Base-by-base conservation (phyloP, 2,888 invertebrate species). In the Timema cristinae region DNA sequence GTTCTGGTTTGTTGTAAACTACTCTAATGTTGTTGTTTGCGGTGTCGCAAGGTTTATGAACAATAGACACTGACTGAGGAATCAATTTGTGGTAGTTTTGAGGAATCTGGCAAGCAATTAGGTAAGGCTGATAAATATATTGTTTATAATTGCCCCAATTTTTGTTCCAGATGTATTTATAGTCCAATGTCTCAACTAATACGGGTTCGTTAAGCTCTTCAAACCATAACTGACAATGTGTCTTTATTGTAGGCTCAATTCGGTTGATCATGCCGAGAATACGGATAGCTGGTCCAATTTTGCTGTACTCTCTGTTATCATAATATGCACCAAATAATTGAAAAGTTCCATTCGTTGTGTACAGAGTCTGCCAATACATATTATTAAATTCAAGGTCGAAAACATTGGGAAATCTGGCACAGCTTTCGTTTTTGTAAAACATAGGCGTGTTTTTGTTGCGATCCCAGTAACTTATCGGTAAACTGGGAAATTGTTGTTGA, bases 101-200 rank as follows among this genome's bases (percentile, higher is more conserved):
- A 0, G 96, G 95, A 77, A 96, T 87, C 80, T 93, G 91, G 82
- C 96, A 96, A 32, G 95, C 94, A 76, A 94, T 90, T 77, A 96
- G 85, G 81, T 94, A 96, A 0, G 96, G 95, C 83, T 96, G 95
- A 81, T 94, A 93, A 75, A 95, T 91, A 69, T 91, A 91, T 82
- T 95, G 93, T 80, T 93, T 92, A 83, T 94, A 94, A 83, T 95
- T 95, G 73, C 95, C 95, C 96, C 95, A 96, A 82, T 94, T 94
- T 78, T 90, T 90, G 82, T 94, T 93, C 96, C 96, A 96, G 77
- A 95, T 93, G 82, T 95, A 95, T 81, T 95, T 95, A 84, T 95
- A 95, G 82, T 95, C 95, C 77, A 93, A 89, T 32, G 90, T 91
- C 80, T 92, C 91, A 15, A 92, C 89, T 49, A 93, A 87, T 50